phyloP scores from a whole-genome alignment of 2,888 invertebrate species.

The Nudaria mundana region DNA sequence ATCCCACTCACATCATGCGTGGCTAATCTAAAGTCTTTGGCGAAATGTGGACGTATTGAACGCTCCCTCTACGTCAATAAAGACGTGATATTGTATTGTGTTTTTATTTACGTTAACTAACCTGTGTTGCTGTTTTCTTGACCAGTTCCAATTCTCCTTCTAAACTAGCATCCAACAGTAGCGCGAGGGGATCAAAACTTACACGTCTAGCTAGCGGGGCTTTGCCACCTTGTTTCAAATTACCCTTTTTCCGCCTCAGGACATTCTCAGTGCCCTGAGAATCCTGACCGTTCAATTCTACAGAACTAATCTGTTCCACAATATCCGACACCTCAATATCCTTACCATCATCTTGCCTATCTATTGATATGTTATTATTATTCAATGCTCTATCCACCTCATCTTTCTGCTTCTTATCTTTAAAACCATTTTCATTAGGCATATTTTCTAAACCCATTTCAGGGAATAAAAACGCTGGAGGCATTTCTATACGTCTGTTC shows the following conservation, averaged over 20 bases:
- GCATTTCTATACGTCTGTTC: constrained; percentile 90
- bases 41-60: too few relatives aligned
- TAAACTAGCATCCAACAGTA: constrained; percentile 97
- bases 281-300: constrained; percentile 76
- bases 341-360: constrained; percentile 59
- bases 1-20: too few relatives aligned
- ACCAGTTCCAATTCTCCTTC: constrained; percentile 99
- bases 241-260: constrained; percentile 87
- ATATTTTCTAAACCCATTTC: constrained; percentile 84
- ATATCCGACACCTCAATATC: constrained; percentile 67
- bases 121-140: constrained; percentile 95
- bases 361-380: constrained; percentile 48
- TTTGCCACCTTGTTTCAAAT: constrained; percentile 88
- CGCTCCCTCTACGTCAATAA: too few relatives aligned
- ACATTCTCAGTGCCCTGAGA: constrained; percentile 80
- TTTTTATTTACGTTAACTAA: too few relatives aligned
- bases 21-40: too few relatives aligned
- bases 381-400: constrained; percentile 70
- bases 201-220: constrained; percentile 90
- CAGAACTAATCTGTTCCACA: constrained; percentile 74
- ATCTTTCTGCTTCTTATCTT: constrained; percentile 64
- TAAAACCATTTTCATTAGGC: constrained; percentile 61
- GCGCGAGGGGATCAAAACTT: constrained; percentile 98
- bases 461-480: constrained; percentile 90
- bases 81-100: too few relatives aligned